Evolutionary conservation across 2,888 invertebrate species (phyloP), one percentile per base, ranked within the genome.

Genomic region (Tachina lurida): DNA sequence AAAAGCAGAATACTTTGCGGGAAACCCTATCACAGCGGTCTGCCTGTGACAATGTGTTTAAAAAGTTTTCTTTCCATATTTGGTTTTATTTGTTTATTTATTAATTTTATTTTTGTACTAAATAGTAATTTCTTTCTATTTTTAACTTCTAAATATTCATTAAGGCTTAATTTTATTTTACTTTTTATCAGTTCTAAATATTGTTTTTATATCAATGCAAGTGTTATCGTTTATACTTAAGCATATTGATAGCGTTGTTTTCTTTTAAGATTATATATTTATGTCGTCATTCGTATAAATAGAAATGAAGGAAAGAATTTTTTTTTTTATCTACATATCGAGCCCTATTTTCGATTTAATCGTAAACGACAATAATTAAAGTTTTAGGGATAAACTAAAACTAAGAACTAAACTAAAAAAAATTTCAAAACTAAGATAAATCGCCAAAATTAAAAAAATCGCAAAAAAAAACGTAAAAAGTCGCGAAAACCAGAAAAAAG

Each of bases 151-250:
- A 0, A n/a, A 31, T 2, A 31, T 31, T 31, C 31, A 31, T 31
- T 68, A 68, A 19, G 39, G 60, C 17, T 68, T 68, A 8, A 15
- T 58, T 68, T 68, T 63, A 10, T 43, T 45, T 19, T 52, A 15
- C 10, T 56, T 17, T 49, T 67, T 68, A 68, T 68, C n/a, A 49
- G 58, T 68, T 77, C 41, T 60, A 49, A 10, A 77, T n/a, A 68
- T 49, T 47, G 19, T 68, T 77, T 60, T 15, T 49, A 68, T 41
- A 60, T 41, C 43, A 67, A 77, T 68, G 52, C 41, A 41, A 56
- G 68, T 63, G 22, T 47, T 58, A 17, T 41, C 54, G 52, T 17
- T n/a, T 13, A 47, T 49, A 22, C 3, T 1, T 22, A 22, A 2
- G 22, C 3, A n/a, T 60, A 31, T 58, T 56, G 10, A 54, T 41